Base-by-base conservation (phyloP, 2,888 invertebrate species). In the Polyommatus iphigenia region DNA sequence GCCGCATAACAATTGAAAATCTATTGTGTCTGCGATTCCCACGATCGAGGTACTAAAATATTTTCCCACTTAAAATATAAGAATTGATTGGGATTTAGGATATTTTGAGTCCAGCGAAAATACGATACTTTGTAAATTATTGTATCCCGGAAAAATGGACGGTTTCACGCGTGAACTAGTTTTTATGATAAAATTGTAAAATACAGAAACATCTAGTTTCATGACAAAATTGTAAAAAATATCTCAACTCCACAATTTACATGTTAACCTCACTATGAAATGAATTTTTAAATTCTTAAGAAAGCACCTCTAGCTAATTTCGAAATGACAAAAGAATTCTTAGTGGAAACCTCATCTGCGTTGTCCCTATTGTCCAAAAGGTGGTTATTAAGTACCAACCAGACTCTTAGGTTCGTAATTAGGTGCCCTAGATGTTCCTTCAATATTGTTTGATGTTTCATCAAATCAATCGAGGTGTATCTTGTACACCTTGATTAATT, bases 181-280 rank as follows among this genome's bases (percentile, higher is more conserved):
- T 32, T 24, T 41, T 46, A 46, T 10, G 10, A 10, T 46, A 3
- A 46, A 46, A 46, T 41, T 41, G 10, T 41, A 10, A 41, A 8
- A 41, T 7, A 41, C 10, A n/a, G n/a, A 41, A 41, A 41, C 41
- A 10, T 41, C 41, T 41, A 41, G 41, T 10, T 78, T 72, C 73
- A 41, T 13, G 46, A 46, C 2, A 18, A 18, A 54, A 54, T 1
- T 54, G 2, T n/a, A 20, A 59, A 59, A n/a, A 59, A 59, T 8
- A 10, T 10, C n/a, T 20, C 57, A 7, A 59, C 59, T 59, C 77
- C 73, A 78, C 76, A 46, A 78, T 81, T 24, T 20, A 10, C 24
- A 20, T 62, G 67, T 62, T 62, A 59, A 59, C 62, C 24, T 20
- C 62, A 24, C 10, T 32, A 6, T 29, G 67, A 29, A 67, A 67